Percentiles rank a stretch among this genome's conserved stretches.
Evolutionary conservation across 2,797 vertebrate species (phyloP).

Genomic region (Halcyon badia): DNA sequence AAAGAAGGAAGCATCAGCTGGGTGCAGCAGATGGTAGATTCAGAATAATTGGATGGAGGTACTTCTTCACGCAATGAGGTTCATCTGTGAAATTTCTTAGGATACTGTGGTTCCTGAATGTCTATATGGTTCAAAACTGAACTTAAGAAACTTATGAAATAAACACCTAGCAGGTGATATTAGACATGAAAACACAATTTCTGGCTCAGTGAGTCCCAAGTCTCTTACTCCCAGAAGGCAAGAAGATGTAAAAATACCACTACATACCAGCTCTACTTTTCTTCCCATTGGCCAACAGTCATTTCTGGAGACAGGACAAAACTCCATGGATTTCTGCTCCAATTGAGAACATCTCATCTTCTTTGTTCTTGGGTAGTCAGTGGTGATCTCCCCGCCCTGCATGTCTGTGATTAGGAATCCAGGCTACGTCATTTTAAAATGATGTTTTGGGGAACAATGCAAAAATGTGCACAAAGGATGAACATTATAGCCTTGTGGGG

Average conservation of each 20-base stretch:
- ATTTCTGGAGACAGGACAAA: not conserved
- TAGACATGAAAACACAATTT: not conserved
- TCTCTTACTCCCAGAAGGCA: not conserved
- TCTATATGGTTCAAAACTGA: not conserved
- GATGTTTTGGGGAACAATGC: not conserved
- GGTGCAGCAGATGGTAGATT: not conserved
- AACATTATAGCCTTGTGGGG: not conserved
- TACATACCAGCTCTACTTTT: not conserved
- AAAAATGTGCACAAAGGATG: not conserved
- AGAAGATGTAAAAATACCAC: not conserved
- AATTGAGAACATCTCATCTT: not conserved
- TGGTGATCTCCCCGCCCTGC: not conserved
- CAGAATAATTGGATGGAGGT: not conserved
- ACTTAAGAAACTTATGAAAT: not conserved
- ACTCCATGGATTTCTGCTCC: not conserved
- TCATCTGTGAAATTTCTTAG: not conserved
- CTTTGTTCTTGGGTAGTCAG: not conserved
- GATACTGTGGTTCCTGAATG: not conserved
- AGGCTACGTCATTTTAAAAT: not conserved
- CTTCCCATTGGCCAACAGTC: not conserved
- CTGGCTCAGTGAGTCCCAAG: not conserved
- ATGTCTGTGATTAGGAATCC: not conserved
- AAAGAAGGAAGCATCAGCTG: not conserved
- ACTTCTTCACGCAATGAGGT: not conserved
- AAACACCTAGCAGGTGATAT: not conserved